phyloP scores from a whole-genome alignment of 2,888 invertebrate genomes.

The Cantharis flavilabris region DNA sequence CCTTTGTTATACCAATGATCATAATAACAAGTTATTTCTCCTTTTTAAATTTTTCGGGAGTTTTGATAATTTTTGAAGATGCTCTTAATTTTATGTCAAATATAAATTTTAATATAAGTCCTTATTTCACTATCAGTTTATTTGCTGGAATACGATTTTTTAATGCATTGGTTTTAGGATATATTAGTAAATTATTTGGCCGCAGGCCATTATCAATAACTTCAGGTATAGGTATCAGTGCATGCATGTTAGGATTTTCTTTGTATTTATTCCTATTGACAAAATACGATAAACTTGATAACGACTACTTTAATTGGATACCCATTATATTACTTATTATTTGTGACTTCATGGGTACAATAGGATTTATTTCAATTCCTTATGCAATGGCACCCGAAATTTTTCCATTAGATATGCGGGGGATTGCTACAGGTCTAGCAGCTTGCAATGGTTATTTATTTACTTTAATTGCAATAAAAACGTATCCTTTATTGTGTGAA shows the following conservation, averaged over 20 bases:
- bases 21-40: not conserved
- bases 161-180: not conserved
- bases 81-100: not conserved
- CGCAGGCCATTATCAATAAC: conserved; percentile 61
- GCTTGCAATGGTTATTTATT: conserved; percentile 58
- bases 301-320: conserved; percentile 44
- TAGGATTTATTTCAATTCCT: conserved; percentile 61
- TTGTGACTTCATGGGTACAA: conserved; percentile 58
- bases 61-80: not conserved
- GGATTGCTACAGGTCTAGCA: conserved; percentile 57
- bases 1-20: not conserved
- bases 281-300: conserved; percentile 42
- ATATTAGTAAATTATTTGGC: conserved; percentile 58
- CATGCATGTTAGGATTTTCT: conserved; percentile 58
- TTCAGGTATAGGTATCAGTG: conserved; percentile 61
- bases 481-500: conserved; percentile 55
- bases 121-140: not conserved
- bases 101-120: not conserved
- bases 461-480: conserved; percentile 59
- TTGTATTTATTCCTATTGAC: conserved; percentile 50
- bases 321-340: conserved; percentile 55
- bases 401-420: conserved; percentile 59
- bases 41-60: not conserved
- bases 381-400: conserved; percentile 63
- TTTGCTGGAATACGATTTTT: not conserved